Evolutionary conservation across 2,888 invertebrate species (phyloP).

Genomic region (Lobophora halterata): DNA sequence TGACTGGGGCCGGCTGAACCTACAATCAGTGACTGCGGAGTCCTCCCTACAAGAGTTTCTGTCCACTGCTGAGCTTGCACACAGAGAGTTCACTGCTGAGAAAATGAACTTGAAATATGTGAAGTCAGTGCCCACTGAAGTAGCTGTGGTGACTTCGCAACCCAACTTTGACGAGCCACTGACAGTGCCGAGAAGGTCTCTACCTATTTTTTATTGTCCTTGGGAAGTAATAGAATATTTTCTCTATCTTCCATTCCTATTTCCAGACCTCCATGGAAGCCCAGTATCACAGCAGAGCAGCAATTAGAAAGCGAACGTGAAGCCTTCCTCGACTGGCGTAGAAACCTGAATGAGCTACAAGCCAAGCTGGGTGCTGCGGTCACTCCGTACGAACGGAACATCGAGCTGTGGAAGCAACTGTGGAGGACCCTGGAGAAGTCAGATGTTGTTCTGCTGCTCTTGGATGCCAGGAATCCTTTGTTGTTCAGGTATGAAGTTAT

Average conservation of each 20-base stretch:
- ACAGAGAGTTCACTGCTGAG: conserved; percentile 95
- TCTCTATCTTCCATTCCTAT: conserved; percentile 5
- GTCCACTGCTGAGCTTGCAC: conserved; percentile 96
- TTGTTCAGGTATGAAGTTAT: conserved; percentile 82
- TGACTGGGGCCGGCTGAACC: conserved; percentile 94
- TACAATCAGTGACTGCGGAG: conserved; percentile 96
- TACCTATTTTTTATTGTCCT: too few relatives aligned
- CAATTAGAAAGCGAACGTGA: conserved; percentile 90
- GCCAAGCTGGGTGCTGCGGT: conserved; percentile 89
- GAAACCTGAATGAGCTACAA: conserved; percentile 87
- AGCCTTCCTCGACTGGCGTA: conserved; percentile 94
- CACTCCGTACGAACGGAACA: conserved; percentile 98
- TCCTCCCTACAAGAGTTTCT: conserved; percentile 98
- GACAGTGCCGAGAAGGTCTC: conserved; percentile 90
- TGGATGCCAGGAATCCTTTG: conserved; percentile 97
- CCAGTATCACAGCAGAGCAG: conserved; percentile 88
- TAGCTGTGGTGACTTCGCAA: conserved; percentile 62
- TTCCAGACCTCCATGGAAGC: conserved; percentile 89
- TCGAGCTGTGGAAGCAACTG: conserved; percentile 98
- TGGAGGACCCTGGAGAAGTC: conserved; percentile 99
- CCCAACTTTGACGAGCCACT: conserved; percentile 71
- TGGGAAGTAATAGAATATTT: too few relatives aligned
- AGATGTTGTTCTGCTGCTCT: conserved; percentile 95
- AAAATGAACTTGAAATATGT: conserved; percentile 88
- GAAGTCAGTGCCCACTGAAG: conserved; percentile 60